Evolutionary conservation across 2,797 vertebrate genomes (phyloP), one percentile per base, ranked within the genome.

Genomic region (Gadopsis bispinosus): DNA sequence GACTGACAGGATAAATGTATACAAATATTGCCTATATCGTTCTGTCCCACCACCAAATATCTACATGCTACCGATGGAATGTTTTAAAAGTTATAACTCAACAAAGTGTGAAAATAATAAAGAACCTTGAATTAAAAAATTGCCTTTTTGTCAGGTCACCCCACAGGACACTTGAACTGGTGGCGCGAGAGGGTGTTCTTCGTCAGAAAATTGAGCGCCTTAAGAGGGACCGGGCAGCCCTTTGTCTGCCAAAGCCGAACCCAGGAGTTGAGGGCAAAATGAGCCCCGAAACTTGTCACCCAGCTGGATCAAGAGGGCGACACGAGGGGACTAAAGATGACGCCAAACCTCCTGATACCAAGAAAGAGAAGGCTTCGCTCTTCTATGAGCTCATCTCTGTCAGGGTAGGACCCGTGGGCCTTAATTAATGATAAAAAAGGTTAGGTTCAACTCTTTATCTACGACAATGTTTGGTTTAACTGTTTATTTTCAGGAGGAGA

Each of bases 321-420:
- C 78, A 86, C 2, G 3, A 26, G 26, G 26, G 60, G 64, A 61
- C 45, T 0, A 90, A 86, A 79, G 90, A 93, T 9, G 79, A 54
- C n/a, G 1, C 41, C 55, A 88, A 79, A 74, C 75, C 83, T 16
- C 67, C 73, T 3, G 91, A 94, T 58, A 88, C 84, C 79, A 93
- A 86, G 83, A 91, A 88, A 54, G 96, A 96, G 83, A 97, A 96
- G 89, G 80, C 83, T 0, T 93, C 94, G 29, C 90, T 97, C 80
- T 93, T 97, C 81, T 92, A 89, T 80, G 96, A 97, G 20, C 84
- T 98, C 56, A 89, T 91, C 19, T 90, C 85, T 53, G 94, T 96
- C 80, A 95, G 96, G 96, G 98, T 98, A 92, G n/a, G 93, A 79
- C 9, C 37, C 11, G 37, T 39, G 37, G 37, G 37, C 37, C 10